These are phyloP conservation scores for Acanthiza pusilla DNA, from an alignment of 2,797 vertebrate genomes.

Conservation along the genomic window DNA sequence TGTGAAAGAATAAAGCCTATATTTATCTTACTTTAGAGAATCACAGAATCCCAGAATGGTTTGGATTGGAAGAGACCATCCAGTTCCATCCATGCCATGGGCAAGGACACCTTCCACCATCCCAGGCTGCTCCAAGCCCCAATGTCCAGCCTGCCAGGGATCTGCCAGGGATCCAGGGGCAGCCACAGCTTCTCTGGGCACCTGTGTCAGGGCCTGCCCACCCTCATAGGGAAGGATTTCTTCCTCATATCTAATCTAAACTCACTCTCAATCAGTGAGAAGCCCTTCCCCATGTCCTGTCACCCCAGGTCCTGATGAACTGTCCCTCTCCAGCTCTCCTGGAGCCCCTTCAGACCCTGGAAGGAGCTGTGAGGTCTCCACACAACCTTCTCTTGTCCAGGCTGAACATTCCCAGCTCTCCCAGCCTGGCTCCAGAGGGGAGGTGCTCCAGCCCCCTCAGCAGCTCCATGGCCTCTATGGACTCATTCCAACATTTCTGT, in stretches of 20 bases:
- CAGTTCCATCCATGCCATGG: neutral
- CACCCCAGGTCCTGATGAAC: neutral
- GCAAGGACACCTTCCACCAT: accelerated
- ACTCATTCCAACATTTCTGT: neutral
- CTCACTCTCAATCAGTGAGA: accelerated
- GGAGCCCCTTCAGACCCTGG: neutral
- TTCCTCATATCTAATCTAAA: accelerated
- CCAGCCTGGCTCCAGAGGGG: accelerated
- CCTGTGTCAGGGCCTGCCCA: accelerated
- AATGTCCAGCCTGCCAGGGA: accelerated
- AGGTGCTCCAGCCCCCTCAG: neutral
- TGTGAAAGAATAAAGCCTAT: neutral
- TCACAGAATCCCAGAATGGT: neutral
- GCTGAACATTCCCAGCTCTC: neutral
- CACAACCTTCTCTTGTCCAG: neutral
- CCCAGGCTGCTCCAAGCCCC: accelerated
- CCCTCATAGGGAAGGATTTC: accelerated
- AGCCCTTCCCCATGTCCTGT: neutral
- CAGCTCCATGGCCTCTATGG: neutral
- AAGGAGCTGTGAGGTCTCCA: neutral
- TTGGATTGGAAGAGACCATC: neutral
- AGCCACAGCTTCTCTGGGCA: neutral
- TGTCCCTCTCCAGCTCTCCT: neutral
- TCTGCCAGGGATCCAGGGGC: neutral
- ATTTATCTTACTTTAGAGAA: neutral